These are phyloP conservation scores for Toxostoma redivivum DNA, from an alignment of 2,113 vertebrate genomes.

Conservation along the genomic window DNA sequence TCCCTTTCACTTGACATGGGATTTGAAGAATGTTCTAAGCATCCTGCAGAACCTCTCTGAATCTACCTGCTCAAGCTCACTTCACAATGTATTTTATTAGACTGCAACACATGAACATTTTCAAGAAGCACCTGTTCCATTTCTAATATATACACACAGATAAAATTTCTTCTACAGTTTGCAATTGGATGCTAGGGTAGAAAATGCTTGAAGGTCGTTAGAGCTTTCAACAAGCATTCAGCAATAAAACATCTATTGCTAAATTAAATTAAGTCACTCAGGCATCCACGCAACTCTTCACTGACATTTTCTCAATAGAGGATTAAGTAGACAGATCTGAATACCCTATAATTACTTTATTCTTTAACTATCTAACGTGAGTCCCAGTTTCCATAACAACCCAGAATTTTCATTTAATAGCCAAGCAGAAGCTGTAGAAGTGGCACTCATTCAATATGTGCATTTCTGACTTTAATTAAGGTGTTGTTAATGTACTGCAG, in stretches of 20 bases:
- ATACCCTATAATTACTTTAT: slow-evolving; percentile 55
- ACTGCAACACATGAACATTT: not conserved
- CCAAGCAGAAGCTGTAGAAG: slow-evolving; percentile 36
- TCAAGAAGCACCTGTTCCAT: not conserved
- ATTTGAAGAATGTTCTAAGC: not conserved
- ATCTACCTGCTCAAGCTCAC: not conserved
- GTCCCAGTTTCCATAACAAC: slow-evolving; percentile 62
- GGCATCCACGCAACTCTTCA: slow-evolving; percentile 12
- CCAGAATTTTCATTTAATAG: slow-evolving; percentile 52
- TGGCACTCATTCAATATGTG: slow-evolving; percentile 1
- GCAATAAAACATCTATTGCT: slow-evolving; percentile 19
- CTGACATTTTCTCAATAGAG: slow-evolving; percentile 52
- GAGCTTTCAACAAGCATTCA: not conserved
- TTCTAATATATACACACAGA: not conserved
- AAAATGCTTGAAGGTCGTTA: not conserved
- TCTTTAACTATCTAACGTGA: slow-evolving; percentile 51
- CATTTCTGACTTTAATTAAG: slow-evolving; percentile 39
- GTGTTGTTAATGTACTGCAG: not conserved
- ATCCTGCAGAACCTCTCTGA: not conserved
- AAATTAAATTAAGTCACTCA: slow-evolving; percentile 50
- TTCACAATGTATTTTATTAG: not conserved
- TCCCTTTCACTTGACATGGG: fast-evolving
- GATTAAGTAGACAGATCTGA: slow-evolving; percentile 48
- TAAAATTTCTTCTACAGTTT: not conserved
- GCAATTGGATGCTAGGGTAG: not conserved